Base-by-base conservation (phyloP, 2,113 vertebrate genomes). In the Grammomys dolichurus region DNA sequence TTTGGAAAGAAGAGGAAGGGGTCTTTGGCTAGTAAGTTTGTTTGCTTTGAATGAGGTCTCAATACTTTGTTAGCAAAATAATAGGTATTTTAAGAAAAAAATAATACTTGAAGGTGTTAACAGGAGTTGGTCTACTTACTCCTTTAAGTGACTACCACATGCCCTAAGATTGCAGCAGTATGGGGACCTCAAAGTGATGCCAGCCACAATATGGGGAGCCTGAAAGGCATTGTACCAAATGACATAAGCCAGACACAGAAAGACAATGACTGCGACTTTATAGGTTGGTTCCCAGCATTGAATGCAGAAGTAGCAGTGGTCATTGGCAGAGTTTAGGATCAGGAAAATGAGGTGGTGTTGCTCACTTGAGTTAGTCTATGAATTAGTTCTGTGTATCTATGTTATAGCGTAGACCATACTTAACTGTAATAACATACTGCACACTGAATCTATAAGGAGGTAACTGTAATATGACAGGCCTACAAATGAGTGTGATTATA, bases 1-100 rank as follows among this genome's bases (percentile, higher is more conserved):
- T 33, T 94, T 91, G 43, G 14, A 73, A 43, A 36, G 6, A 77
- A n/a, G 65, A 88, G 87, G 73, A 28, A 89, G 51, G 13, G 10
- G 12, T 81, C 60, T 96, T 96, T 24, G 81, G 67, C 46, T 70
- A 46, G 51, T 82, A 40, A 40, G 36, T 60, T 94, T 90, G 12
- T 91, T 90, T 87, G 24, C 36, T 81, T 96, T 91, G 69, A 95
- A 81, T 96, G 77, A 84, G 84, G 76, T 90, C 43, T 70, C 40
- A 90, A 7, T 63, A 20, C 26, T 60, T 73, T 51, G 14, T 69
- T 90, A 60, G 80, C 24, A 87, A 84, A 92, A 78, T 80, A 70
- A 70, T 78, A 43, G 96, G 24, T 17, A 43, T 63, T 84, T 63
- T 60, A 84, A 84, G 56, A 31, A 85, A 82, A 84, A 65, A 36